Conservation (phyloP, 1,140 invertebrate genomes). For the Epicauta chinensis region DNA sequence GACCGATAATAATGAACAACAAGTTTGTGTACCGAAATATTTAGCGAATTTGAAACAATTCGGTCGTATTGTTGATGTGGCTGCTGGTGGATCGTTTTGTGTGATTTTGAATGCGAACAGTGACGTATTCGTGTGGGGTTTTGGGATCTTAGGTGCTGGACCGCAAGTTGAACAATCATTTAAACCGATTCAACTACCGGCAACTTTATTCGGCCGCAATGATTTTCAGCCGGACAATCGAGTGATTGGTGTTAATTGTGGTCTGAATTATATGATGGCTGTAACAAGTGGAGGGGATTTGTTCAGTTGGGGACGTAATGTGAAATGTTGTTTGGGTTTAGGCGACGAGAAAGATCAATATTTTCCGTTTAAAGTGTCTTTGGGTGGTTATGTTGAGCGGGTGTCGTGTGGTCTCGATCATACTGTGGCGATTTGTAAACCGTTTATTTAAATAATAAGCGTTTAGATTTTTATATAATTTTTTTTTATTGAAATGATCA, state of each 20-base stretch:
- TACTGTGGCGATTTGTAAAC: conserved; percentile 67
- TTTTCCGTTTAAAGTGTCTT: conserved; percentile 78
- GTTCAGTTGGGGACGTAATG: conserved; percentile 88
- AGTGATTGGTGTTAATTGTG: conserved; percentile 63
- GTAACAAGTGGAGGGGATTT: conserved; percentile 74
- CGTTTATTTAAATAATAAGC: conserved; percentile 54
- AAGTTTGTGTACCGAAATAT: conserved; percentile 63
- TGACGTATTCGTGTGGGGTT: conserved; percentile 88
- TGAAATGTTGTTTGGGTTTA: conserved; percentile 74
- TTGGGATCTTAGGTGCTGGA: conserved; percentile 83
- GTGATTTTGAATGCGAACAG: conserved; percentile 73
- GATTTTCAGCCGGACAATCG: conserved; percentile 64
- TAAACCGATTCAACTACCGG: conserved; percentile 66
- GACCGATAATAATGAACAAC: conserved; percentile 46
- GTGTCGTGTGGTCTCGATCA: conserved; percentile 82
- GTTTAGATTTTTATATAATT: conserved; percentile 14
- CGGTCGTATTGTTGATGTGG: conserved; percentile 76
- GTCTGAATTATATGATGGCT: conserved; percentile 74
- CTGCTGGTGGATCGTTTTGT: conserved; percentile 82
- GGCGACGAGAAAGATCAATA: conserved; percentile 73
- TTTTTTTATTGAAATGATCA: conserved; percentile 17
- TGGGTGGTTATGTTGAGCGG: conserved; percentile 67
- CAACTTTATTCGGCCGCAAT: conserved; percentile 77
- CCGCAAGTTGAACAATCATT: conserved; percentile 62
- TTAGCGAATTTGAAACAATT: conserved; percentile 55